These are phyloP conservation scores for Cebus imitator DNA, from an alignment of 2,113 vertebrate species.

Conservation along the genomic window DNA sequence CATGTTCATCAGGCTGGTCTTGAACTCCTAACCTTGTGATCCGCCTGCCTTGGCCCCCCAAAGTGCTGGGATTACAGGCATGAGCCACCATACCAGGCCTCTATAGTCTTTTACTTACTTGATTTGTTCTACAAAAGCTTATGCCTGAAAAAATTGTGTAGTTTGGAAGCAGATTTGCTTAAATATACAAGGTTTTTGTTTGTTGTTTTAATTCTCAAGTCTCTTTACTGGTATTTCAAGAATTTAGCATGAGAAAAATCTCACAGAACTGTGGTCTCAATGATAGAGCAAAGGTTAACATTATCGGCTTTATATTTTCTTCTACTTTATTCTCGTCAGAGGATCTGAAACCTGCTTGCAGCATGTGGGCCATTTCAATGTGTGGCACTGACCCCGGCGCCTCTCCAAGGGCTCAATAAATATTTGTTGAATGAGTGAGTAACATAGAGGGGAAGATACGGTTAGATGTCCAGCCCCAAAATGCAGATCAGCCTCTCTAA, in stretches of 20 bases:
- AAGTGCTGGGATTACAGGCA: background rate
- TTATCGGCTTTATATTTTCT: background rate
- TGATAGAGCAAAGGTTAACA: background rate
- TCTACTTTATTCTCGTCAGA: conserved; percentile 3
- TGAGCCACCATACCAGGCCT: background rate
- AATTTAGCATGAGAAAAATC: background rate
- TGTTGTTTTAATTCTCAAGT: background rate
- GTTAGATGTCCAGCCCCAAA: background rate
- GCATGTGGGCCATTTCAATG: background rate
- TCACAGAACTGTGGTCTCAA: background rate
- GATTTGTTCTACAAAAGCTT: conserved; percentile 29
- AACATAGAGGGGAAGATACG: background rate
- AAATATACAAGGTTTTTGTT: background rate
- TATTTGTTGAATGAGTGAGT: background rate
- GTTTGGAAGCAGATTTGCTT: background rate
- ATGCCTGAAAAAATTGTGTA: background rate
- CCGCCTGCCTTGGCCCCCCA: background rate
- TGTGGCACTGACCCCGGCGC: background rate
- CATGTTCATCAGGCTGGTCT: too few relatives aligned
- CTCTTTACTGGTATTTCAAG: conserved; percentile 14
- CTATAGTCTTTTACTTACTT: background rate
- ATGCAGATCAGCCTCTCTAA: background rate
- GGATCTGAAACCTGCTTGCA: background rate
- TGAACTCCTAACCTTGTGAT: background rate
- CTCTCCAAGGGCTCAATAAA: background rate